Evolutionary conservation across 2,797 vertebrate genomes (phyloP), one percentile per base, ranked within the genome.

Genomic region (Spea hammondii): DNA sequence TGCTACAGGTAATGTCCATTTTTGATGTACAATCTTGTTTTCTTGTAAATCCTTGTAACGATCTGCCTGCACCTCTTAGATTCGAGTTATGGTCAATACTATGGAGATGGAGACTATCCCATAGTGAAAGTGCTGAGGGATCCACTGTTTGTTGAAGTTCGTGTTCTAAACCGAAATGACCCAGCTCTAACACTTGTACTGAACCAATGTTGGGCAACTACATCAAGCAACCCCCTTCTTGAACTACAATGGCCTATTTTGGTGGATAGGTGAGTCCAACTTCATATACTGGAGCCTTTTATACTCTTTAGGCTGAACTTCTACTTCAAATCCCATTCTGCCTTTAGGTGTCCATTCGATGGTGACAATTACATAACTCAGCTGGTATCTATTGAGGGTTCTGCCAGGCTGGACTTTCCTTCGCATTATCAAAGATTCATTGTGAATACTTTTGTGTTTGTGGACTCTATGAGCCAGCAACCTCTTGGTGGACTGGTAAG

Each of bases 361-460:
- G 88, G 87, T 8, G 88, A 92, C 77, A 87, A 87, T 72, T 91
- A 89, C 45, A 75, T 7, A 76, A 85, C 87, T 0, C 65, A 83
- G 46, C 55, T 62, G 59, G n/a, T 62, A 9, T 62, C 59, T 17
- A 62, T 17, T 32, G 59, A 32, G n/a, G 7, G 14, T 12, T 12
- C 10, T 6, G 5, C 59, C 4, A 12, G 9, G 9, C 5, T 32
- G 59, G 59, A 62, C 14, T 62, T 62, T 9, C 9, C 59, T 17
- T 62, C n/a, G 4, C 9, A 62, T 62, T 62, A 62, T 62, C n/a
- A 32, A 9, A 2, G 59, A 6, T 62, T 62, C 12, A 32, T 62
- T 12, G 5, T 62, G 9, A 62, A 12, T 32, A 62, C 59, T 17
- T 62, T 62, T 17, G 32, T 12, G 32, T 62, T 62, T 62, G 59